Percentiles rank a stretch among this genome's conserved stretches.
These are phyloP conservation scores for Mohoua ochrocephala DNA, from an alignment of 2,113 vertebrate species.

Conservation along the genomic window DNA sequence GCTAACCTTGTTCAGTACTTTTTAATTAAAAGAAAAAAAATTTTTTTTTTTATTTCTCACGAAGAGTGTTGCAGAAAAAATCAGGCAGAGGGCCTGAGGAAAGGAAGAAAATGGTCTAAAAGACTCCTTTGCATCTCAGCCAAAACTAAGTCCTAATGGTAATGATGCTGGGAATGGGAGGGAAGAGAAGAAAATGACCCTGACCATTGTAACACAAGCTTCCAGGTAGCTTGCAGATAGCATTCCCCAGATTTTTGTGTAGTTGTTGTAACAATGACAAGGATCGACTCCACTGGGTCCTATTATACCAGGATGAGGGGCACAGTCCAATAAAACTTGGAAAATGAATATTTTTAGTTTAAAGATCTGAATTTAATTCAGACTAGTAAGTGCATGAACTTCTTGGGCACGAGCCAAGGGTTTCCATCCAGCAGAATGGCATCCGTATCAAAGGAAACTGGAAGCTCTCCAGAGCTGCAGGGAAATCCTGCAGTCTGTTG, in stretches of 20 bases:
- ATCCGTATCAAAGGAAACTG: background rate
- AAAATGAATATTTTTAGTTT: background rate
- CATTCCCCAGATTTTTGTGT: background rate
- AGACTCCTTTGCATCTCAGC: background rate
- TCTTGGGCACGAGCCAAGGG: background rate
- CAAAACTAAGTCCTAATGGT: background rate
- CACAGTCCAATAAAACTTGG: background rate
- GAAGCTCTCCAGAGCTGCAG: background rate
- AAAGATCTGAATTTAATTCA: background rate
- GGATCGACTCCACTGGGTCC: background rate
- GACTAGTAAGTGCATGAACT: background rate
- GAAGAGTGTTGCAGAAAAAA: background rate
- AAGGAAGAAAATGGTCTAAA: background rate
- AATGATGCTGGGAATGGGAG: background rate
- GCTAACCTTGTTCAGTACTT: background rate
- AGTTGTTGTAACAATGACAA: background rate
- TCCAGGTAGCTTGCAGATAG: background rate
- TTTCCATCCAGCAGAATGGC: background rate
- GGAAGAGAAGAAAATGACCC: background rate
- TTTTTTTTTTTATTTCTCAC: background rate
- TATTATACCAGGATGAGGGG: background rate
- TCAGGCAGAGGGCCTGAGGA: background rate
- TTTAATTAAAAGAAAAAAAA: constrained; percentile 44
- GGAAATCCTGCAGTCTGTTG: background rate
- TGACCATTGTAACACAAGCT: background rate